Percentiles rank a stretch among this genome's conserved stretches.
These are phyloP conservation scores for Cyanoramphus novaezelandiae DNA, from an alignment of 2,113 vertebrate genomes.

Conservation along the genomic window DNA sequence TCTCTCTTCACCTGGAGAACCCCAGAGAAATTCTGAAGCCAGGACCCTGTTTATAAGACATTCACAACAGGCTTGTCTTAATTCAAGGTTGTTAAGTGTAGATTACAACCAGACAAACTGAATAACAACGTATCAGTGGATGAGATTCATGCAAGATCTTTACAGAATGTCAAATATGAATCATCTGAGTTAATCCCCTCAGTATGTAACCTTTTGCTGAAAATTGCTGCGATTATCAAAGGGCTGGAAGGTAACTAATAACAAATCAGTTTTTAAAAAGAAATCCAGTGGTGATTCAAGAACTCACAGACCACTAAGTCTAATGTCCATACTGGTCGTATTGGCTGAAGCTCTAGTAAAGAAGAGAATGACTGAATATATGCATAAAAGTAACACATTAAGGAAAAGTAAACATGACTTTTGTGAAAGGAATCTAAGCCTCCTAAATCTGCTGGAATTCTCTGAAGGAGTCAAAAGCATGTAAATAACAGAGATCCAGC, in stretches of 20 bases:
- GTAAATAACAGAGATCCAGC: constrained; percentile 30
- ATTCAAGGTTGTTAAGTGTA: background rate
- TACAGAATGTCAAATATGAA: constrained; percentile 10
- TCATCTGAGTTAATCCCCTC: background rate
- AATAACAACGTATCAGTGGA: background rate
- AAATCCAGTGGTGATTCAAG: background rate
- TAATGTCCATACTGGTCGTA: background rate
- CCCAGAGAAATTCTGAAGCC: background rate
- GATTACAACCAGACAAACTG: background rate
- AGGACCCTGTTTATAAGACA: background rate
- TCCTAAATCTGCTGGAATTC: constrained; percentile 44
- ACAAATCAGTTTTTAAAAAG: background rate
- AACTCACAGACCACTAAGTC: background rate
- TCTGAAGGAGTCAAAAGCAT: constrained; percentile 33
- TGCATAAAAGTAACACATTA: constrained; percentile 33
- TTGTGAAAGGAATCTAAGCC: constrained; percentile 16
- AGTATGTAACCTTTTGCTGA: constrained; percentile 7
- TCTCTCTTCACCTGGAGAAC: background rate
- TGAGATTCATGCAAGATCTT: background rate
- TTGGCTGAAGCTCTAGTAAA: background rate
- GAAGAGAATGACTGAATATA: background rate
- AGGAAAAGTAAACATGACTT: constrained; percentile 27
- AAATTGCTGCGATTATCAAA: constrained; percentile 14
- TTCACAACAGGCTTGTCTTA: background rate
- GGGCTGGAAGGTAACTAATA: constrained; percentile 7